Evolutionary conservation across 2,113 vertebrate genomes (phyloP).

Genomic region (Thunnus maccoyii): DNA sequence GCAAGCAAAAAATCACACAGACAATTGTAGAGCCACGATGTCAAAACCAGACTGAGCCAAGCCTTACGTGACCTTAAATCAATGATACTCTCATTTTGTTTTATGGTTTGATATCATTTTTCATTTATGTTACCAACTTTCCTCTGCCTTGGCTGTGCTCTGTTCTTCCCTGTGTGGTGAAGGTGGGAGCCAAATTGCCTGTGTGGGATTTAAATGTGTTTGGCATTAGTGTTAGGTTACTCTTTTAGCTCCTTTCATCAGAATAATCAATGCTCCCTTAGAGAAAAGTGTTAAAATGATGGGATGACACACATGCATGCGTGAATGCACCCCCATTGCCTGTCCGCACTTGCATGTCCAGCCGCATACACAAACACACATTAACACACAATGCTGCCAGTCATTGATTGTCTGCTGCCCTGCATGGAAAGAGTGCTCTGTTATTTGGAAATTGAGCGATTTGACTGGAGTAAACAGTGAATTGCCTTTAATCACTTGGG

Average conservation of each 20-base stretch:
- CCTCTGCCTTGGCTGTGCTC: background rate
- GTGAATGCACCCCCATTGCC: background rate
- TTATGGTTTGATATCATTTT: constrained; percentile 16
- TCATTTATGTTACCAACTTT: background rate
- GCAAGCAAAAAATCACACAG: constrained; percentile 1
- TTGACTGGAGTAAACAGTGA: constrained; percentile 18
- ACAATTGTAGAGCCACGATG: constrained; percentile 4
- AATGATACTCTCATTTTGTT: background rate
- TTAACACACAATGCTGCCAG: background rate
- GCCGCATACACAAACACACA: background rate
- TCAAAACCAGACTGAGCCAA: constrained; percentile 10
- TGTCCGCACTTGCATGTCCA: constrained; percentile 11
- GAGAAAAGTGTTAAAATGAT: constrained; percentile 38
- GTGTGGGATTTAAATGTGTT: constrained; percentile 28
- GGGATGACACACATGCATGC: background rate
- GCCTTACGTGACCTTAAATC: background rate
- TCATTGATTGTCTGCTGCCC: constrained; percentile 3
- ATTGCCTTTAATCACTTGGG: constrained; percentile 24
- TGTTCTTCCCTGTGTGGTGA: background rate
- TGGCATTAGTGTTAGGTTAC: constrained; percentile 18
- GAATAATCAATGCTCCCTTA: constrained; percentile 1
- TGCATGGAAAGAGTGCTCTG: background rate
- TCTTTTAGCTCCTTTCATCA: constrained; percentile 4
- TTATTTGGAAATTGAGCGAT: constrained; percentile 24
- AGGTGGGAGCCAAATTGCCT: background rate